Conservation (phyloP, 64 coral and sea anemone genomes). For the Cladopsammia gracilis region DNA sequence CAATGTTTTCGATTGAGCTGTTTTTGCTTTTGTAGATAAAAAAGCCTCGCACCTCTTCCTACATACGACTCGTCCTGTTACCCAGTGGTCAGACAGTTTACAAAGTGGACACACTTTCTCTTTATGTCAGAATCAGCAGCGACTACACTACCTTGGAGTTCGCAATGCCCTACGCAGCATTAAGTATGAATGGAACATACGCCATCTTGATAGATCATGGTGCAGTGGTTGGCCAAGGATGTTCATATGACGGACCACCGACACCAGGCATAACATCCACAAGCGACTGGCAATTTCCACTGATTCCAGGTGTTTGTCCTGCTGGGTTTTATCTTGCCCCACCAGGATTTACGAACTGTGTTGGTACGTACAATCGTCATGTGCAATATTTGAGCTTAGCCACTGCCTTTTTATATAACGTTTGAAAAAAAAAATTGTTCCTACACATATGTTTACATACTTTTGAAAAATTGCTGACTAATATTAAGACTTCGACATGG, state of each 20-base stretch:
- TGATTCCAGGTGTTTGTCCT: neutral
- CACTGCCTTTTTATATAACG: too few species aligned
- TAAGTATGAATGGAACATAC: constrained; percentile 17
- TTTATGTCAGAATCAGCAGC: neutral
- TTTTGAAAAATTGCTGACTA: too few species aligned
- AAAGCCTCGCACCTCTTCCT: neutral
- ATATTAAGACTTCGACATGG: too few species aligned
- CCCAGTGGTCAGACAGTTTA: neutral
- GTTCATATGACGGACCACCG: constrained; percentile 11
- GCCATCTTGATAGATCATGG: constrained; percentile 22
- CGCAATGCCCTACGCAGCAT: neutral
- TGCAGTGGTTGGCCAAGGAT: constrained; percentile 10
- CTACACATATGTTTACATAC: too few species aligned
- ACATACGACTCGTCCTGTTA: neutral
- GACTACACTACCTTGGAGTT: neutral
- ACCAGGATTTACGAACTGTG: neutral
- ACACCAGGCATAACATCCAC: constrained; percentile 4
- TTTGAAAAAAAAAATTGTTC: too few species aligned
- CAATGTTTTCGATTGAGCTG: too few species aligned
- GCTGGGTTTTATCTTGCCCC: neutral
- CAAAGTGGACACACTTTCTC: constrained; percentile 2
- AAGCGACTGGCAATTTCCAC: neutral
- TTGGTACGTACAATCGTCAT: neutral
- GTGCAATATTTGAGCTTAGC: too few species aligned
- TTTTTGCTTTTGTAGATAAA: neutral